Conservation (phyloP, 2,113 vertebrate genomes). For the Phrynosoma blainvillii region DNA sequence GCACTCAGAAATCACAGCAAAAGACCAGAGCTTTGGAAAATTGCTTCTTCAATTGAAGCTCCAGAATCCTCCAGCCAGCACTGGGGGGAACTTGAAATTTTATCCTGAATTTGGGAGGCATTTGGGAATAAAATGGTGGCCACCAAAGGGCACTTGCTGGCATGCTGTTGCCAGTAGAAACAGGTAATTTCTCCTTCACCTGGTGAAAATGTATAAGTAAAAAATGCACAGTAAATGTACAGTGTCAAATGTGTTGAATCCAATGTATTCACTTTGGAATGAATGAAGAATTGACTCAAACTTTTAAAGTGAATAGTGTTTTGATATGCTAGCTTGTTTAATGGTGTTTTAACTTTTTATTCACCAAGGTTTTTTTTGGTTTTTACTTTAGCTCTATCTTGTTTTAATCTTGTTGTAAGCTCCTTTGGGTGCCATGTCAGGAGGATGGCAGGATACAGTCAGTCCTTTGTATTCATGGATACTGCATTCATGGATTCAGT, state of each 20-base stretch:
- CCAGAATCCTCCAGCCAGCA: background rate
- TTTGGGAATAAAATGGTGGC: background rate
- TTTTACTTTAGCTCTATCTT: no score
- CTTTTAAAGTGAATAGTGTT: no score
- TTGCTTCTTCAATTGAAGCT: no score
- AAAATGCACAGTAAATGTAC: background rate
- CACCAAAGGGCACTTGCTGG: background rate
- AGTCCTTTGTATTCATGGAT: no score
- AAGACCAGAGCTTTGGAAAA: background rate
- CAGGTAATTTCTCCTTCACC: background rate
- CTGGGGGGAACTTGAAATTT: background rate
- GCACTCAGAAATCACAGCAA: background rate
- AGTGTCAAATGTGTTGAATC: background rate
- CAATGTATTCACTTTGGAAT: background rate
- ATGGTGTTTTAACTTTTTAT: no score
- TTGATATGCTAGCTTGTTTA: no score
- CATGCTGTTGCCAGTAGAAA: background rate
- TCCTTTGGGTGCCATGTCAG: no score
- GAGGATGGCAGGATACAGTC: no score
- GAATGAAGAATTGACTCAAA: background rate
- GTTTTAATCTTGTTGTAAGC: no score
- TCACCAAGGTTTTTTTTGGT: no score
- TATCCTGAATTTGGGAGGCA: background rate
- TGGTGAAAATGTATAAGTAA: background rate
- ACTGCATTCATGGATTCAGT: no score